These are phyloP conservation scores for Drosophila affinis DNA, from an alignment of 2,888 invertebrate genomes.

Conservation along the genomic window DNA sequence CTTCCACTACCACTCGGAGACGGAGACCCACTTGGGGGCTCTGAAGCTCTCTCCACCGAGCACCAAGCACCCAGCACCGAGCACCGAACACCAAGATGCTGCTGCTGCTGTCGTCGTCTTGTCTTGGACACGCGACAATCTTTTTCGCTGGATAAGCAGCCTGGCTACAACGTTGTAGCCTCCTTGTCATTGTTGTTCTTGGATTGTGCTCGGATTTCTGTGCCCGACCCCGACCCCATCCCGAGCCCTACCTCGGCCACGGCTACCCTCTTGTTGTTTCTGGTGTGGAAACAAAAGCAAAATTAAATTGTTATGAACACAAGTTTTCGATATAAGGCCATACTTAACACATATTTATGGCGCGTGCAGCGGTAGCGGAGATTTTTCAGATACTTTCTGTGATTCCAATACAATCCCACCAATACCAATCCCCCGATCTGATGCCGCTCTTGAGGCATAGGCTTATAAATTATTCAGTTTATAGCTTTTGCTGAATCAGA, in stretches of 20 bases:
- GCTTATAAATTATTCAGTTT: background rate
- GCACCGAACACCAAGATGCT: no score
- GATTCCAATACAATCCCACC: constrained; percentile 9
- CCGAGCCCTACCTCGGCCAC: background rate
- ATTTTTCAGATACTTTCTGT: constrained; percentile 67
- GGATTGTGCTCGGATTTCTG: constrained; percentile 13
- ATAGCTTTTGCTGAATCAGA: no score
- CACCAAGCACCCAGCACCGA: no score
- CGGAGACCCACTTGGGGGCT: constrained; percentile 1
- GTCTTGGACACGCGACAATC: constrained; percentile 78
- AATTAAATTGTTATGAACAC: constrained; percentile 79
- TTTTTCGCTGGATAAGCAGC: constrained; percentile 42
- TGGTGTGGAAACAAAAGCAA: constrained; percentile 71
- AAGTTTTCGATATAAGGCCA: constrained; percentile 76
- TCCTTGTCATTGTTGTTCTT: constrained; percentile 44
- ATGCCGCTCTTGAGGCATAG: constrained; percentile 30
- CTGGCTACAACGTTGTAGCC: constrained; percentile 27
- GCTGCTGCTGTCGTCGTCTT: constrained; percentile 48
- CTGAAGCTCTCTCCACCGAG: background rate
- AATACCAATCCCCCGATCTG: background rate
- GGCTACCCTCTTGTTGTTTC: constrained; percentile 9
- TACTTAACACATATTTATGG: constrained; percentile 78
- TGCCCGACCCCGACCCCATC: background rate
- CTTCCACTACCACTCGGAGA: constrained; percentile 21
- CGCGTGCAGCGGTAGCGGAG: constrained; percentile 77